Base-by-base conservation (phyloP, 1,140 invertebrate genomes). In the Lucilia sericata region DNA sequence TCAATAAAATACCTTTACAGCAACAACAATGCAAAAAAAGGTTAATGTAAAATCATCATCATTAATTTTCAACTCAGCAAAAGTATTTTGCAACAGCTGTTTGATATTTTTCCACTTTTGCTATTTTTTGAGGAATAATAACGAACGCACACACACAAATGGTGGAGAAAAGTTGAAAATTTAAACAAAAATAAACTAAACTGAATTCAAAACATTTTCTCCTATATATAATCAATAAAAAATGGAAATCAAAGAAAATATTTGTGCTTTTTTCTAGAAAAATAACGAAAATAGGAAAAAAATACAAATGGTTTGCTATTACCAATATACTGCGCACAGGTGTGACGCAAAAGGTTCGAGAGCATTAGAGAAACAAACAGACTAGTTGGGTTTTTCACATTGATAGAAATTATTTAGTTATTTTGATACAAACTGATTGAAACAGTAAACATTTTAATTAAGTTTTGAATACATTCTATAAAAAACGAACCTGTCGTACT, bases 21-120 rank as follows among this genome's bases (percentile, higher is more conserved):
- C 3, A 30, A 30, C 25, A 30, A 30, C 25, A 30, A 30, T 30
- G 13, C 4, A 76, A 13, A 76, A 76, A 76, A 75, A 25, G 42
- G 42, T 80, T 49, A 49, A 80, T 80, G 76, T 80, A 51, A 49
- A 80, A 36, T 78, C 75, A 80, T 80, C 76, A 80, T 47, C 76
- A 80, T 80, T 80, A 80, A 49, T 80, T 80, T 49, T 80, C 76
- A 49, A 80, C 76, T 80, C 76, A 21, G 12, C 76, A 51, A 19
- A 49, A 80, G 76, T 21, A 80, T 51, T 80, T 25, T 10, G 42
- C 25, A 80, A 80, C 76, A 80, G 76, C 42, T 80, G 76, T 49
- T 80, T 19, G n/a, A 80, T 78, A 36, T 78, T 76, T 60, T 60
- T 60, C 55, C n/a, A 42, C 42, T 42, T 42, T 42, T 42, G 42